A percentile compares a stretch with the other conserved stretches of the same genome.
Conservation (phyloP, 2,888 invertebrate genomes). For the Tribolium freemani region DNA sequence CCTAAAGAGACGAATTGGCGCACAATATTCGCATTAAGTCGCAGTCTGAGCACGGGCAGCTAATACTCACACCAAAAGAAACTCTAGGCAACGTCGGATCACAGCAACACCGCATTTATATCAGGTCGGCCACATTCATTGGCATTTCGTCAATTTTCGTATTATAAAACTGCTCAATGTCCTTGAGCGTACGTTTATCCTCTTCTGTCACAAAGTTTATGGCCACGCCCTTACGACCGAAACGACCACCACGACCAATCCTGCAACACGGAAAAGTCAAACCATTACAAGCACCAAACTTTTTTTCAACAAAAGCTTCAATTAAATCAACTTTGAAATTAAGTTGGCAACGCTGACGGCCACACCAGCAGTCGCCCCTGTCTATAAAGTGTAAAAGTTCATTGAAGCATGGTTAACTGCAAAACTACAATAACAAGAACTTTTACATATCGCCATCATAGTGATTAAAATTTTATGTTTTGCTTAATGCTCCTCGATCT, state of each 20-base stretch:
- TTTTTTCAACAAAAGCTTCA: too few species aligned
- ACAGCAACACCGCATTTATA: slow-evolving; percentile 76
- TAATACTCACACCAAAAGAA: slow-evolving; percentile 70
- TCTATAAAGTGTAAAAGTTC: too few species aligned
- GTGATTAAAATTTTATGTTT: too few species aligned
- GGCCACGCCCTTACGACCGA: slow-evolving; percentile 99
- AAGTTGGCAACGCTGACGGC: too few species aligned
- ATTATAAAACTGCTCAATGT: slow-evolving; percentile 99
- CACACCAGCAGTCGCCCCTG: too few species aligned
- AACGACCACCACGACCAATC: slow-evolving; percentile 99
- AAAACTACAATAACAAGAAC: too few species aligned
- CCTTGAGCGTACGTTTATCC: slow-evolving; percentile 93
- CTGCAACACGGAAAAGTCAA: slow-evolving; percentile 71
- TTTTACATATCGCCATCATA: too few species aligned
- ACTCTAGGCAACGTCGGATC: slow-evolving; percentile 69
- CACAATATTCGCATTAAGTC: slow-evolving; percentile 67
- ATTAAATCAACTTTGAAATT: too few species aligned
- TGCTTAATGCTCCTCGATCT: too few species aligned
- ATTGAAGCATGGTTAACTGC: too few species aligned
- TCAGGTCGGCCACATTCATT: slow-evolving; percentile 98
- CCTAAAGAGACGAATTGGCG: slow-evolving; percentile 68
- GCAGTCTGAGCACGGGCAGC: slow-evolving; percentile 63
- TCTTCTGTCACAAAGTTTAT: slow-evolving; percentile 99
- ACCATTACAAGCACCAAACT: background rate
- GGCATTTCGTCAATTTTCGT: slow-evolving; percentile 99